phyloP scores from a whole-genome alignment of 1,140 invertebrate genomes.

The Bombus vancouverensis region DNA sequence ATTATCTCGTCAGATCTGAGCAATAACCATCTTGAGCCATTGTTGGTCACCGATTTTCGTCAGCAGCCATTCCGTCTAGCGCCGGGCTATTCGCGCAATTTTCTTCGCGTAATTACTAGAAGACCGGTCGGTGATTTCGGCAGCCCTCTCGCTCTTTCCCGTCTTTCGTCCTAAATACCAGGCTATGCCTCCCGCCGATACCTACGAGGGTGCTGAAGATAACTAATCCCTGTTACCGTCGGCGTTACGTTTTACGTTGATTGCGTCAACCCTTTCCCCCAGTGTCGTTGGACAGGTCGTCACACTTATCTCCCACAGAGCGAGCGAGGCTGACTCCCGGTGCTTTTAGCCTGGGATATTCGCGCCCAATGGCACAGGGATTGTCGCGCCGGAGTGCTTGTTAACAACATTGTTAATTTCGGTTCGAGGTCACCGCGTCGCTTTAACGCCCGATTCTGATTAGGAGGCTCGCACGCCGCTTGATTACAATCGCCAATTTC shows the following conservation, averaged over 20 bases:
- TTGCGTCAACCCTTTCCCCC: conserved; percentile 79
- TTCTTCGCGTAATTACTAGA: conserved; percentile 68
- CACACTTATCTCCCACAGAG: conserved; percentile 79
- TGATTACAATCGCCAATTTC: conserved; percentile 66
- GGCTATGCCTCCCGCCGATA: conserved; percentile 23
- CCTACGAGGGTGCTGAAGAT: conserved; percentile 75
- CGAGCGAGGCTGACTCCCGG: conserved; percentile 15
- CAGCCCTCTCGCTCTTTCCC: background rate
- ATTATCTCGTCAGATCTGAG: conserved; percentile 61
- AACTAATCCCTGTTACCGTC: conserved; percentile 81
- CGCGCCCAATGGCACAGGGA: conserved; percentile 37
- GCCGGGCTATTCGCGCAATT: conserved; percentile 59
- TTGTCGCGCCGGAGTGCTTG: conserved; percentile 66
- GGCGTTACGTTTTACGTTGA: conserved; percentile 82
- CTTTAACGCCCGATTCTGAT: conserved; percentile 56
- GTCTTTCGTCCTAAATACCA: conserved; percentile 49
- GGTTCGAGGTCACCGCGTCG: conserved; percentile 36
- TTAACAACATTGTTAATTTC: conserved; percentile 81
- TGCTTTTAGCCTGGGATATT: conserved; percentile 60
- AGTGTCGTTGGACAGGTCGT: conserved; percentile 81
- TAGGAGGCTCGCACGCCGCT: conserved; percentile 61
- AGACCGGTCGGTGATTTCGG: conserved; percentile 61
- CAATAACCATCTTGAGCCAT: conserved; percentile 59
- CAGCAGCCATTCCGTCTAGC: conserved; percentile 9
- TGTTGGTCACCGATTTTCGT: conserved; percentile 65